A percentile compares a stretch with the other conserved stretches of the same genome.
These are phyloP conservation scores for Natrix natrix DNA, from an alignment of 2,797 vertebrate genomes.

Conservation along the genomic window DNA sequence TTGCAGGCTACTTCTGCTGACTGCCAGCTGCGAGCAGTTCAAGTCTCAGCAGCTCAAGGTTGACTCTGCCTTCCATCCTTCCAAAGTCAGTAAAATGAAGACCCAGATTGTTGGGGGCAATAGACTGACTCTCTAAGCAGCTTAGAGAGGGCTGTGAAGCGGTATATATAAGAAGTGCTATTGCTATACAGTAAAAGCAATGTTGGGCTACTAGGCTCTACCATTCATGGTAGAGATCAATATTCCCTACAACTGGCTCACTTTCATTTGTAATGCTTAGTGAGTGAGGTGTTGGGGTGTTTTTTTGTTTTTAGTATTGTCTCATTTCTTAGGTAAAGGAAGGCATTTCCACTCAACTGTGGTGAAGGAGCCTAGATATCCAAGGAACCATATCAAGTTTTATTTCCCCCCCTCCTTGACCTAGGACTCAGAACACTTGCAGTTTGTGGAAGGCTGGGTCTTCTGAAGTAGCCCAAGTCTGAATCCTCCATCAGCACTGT, in stretches of 20 bases:
- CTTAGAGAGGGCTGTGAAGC: no score
- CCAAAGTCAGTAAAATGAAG: no score
- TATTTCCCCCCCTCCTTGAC: background rate
- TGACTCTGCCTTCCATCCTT: no score
- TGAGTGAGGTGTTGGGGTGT: background rate
- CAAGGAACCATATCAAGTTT: background rate
- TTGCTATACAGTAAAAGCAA: background rate
- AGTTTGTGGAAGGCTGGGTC: background rate
- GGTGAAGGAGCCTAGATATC: background rate
- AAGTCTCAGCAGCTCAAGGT: no score
- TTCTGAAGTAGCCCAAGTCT: background rate
- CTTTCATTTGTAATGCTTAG: background rate
- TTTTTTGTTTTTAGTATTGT: background rate
- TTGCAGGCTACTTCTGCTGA: no score
- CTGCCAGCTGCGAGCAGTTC: no score
- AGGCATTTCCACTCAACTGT: background rate
- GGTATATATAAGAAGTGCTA: no score
- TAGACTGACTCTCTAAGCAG: no score
- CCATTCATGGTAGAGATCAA: background rate
- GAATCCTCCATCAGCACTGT: background rate
- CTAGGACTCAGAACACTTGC: background rate
- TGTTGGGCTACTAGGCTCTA: background rate
- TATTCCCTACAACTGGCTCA: background rate
- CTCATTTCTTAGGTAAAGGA: background rate
- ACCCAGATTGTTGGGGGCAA: no score